Conservation (phyloP, 2,113 vertebrate genomes). For the Podarcis muralis region DNA sequence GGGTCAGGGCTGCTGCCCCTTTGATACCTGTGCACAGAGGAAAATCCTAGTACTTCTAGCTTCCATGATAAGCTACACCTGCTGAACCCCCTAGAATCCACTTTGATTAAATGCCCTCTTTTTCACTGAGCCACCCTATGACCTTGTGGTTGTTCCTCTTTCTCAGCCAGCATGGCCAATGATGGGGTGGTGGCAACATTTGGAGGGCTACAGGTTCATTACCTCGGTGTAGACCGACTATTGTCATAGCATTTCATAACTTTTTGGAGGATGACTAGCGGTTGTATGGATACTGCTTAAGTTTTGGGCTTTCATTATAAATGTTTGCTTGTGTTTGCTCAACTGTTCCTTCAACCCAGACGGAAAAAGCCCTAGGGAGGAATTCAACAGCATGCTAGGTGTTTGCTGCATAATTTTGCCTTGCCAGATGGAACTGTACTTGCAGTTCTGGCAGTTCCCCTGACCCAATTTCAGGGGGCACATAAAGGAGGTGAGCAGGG, state of each 20-base stretch:
- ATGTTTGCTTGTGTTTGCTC: background rate
- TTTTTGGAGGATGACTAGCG: background rate
- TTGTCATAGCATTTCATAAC: too few relatives aligned
- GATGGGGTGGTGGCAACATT: too few relatives aligned
- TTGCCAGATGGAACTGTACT: too few relatives aligned
- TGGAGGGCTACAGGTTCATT: too few relatives aligned
- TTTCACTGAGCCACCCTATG: background rate
- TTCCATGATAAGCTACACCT: background rate
- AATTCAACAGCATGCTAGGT: too few relatives aligned
- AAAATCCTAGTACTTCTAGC: background rate
- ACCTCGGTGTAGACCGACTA: too few relatives aligned
- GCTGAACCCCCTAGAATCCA: background rate
- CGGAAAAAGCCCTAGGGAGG: background rate
- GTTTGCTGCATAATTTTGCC: too few relatives aligned
- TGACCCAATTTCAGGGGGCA: too few relatives aligned
- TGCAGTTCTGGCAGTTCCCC: too few relatives aligned
- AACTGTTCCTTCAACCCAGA: background rate
- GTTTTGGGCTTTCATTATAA: background rate
- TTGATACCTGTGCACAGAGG: background rate
- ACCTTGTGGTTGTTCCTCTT: background rate
- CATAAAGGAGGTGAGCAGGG: too few relatives aligned
- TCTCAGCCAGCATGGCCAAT: too few relatives aligned
- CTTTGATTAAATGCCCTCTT: background rate
- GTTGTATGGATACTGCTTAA: background rate
- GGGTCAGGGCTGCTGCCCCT: background rate